phyloP scores from a whole-genome alignment of 2,797 vertebrate species.

The Poeciliopsis presidionis region DNA sequence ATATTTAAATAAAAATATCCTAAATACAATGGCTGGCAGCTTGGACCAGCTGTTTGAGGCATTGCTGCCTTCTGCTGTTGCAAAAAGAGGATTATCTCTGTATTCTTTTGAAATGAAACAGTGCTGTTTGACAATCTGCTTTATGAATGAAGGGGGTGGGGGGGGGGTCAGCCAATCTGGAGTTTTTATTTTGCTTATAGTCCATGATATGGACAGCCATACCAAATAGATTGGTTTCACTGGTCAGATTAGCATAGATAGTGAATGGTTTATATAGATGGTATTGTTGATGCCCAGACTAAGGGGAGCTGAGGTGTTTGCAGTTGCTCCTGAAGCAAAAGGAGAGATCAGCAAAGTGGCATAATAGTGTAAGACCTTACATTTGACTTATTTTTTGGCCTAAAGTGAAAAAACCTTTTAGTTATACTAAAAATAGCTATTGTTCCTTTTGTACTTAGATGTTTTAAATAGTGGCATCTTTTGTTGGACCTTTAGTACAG shows the following conservation, averaged over 20 bases:
- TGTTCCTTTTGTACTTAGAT: not conserved
- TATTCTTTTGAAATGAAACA: constrained; percentile 56
- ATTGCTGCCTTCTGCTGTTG: constrained; percentile 45
- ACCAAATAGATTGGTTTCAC: constrained; percentile 80
- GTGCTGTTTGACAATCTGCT: constrained; percentile 62
- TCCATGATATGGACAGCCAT: constrained; percentile 69
- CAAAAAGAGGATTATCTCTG: constrained; percentile 64
- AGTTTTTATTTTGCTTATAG: constrained; percentile 37
- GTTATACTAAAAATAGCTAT: not conserved
- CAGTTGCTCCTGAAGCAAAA: constrained; percentile 49
- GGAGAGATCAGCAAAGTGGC: constrained; percentile 44
- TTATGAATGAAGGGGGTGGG: constrained; percentile 53
- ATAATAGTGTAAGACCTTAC: constrained; percentile 46
- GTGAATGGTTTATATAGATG: constrained; percentile 65
- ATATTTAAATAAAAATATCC: constrained; percentile 21
- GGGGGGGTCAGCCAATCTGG: constrained; percentile 47
- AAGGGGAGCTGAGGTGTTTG: constrained; percentile 42
- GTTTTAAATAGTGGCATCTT: not conserved
- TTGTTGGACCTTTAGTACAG: not conserved
- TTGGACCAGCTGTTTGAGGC: constrained; percentile 68
- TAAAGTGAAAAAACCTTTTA: not conserved
- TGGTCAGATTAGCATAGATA: constrained; percentile 71
- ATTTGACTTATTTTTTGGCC: constrained; percentile 5
- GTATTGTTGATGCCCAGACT: constrained; percentile 67
- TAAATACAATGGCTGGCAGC: constrained; percentile 48